Evolutionary conservation across 2,113 vertebrate species (phyloP).

Genomic region (Thalassarche chlororhynchos): DNA sequence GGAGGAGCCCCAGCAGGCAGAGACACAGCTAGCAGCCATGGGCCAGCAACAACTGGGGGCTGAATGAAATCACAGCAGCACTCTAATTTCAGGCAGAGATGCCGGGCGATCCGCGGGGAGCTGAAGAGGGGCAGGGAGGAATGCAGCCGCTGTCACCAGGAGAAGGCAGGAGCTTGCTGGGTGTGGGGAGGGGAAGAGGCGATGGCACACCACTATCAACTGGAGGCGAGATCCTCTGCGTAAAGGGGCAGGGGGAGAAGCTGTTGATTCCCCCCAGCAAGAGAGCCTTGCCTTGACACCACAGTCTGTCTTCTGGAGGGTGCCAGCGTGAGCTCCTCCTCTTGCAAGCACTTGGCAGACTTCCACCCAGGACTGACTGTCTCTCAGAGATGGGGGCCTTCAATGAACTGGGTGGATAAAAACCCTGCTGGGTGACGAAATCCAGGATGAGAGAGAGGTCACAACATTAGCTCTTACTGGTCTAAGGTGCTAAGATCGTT

Average conservation of each 20-base stretch:
- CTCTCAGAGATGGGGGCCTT: background rate
- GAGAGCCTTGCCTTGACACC: background rate
- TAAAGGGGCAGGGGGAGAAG: background rate
- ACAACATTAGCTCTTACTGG: background rate
- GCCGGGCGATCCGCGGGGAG: background rate
- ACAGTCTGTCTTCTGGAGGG: background rate
- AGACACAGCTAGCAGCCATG: background rate
- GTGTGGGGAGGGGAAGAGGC: background rate
- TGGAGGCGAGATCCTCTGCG: rapidly evolving
- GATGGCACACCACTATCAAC: background rate
- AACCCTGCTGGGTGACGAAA: background rate
- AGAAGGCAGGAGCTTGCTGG: background rate
- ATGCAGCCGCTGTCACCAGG: background rate
- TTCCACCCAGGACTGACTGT: background rate
- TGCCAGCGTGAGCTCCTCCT: background rate
- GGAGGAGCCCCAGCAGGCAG: background rate
- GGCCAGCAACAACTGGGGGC: background rate
- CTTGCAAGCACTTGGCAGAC: background rate
- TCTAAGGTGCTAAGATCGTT: background rate
- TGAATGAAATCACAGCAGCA: background rate
- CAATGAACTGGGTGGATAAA: background rate
- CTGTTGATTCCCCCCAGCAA: background rate
- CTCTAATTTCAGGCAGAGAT: background rate
- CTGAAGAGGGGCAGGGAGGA: background rate
- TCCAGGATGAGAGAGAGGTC: background rate